A percentile compares a stretch with the other conserved stretches of the same genome.
Conservation (phyloP, 1,140 invertebrate species). For the Anoplolepis gracilipes region DNA sequence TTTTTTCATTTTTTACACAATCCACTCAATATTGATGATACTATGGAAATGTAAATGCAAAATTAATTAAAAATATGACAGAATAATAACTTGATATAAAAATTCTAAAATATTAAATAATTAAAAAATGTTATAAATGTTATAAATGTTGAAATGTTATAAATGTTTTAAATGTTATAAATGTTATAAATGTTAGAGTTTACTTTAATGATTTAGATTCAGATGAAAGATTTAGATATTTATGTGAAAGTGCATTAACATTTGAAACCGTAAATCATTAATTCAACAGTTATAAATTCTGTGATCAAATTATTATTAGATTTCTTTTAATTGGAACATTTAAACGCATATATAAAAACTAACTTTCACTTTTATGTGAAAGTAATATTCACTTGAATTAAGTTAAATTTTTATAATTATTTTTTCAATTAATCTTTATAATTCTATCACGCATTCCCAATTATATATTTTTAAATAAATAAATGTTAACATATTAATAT, state of each 20-base stretch:
- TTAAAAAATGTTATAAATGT: neutral
- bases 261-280: neutral
- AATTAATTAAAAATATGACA: neutral
- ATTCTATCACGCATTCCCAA: neutral
- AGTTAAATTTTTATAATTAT: neutral
- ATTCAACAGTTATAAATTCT: neutral
- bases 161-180: slow-evolving; percentile 1
- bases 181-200: neutral
- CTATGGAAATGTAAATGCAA: neutral
- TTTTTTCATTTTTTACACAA: slow-evolving; percentile 20
- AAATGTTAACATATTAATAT: neutral
- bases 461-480: neutral
- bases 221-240: neutral
- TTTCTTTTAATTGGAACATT: slow-evolving; percentile 19
- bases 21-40: neutral
- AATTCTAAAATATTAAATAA: neutral
- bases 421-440: neutral
- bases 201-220: too few species aligned
- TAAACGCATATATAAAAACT: neutral
- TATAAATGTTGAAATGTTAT: neutral
- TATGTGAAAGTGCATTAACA: neutral
- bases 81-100: neutral
- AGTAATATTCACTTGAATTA: neutral
- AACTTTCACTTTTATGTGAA: neutral
- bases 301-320: neutral